Conservation (phyloP, 2,113 vertebrate genomes). For the Chionis minor region DNA sequence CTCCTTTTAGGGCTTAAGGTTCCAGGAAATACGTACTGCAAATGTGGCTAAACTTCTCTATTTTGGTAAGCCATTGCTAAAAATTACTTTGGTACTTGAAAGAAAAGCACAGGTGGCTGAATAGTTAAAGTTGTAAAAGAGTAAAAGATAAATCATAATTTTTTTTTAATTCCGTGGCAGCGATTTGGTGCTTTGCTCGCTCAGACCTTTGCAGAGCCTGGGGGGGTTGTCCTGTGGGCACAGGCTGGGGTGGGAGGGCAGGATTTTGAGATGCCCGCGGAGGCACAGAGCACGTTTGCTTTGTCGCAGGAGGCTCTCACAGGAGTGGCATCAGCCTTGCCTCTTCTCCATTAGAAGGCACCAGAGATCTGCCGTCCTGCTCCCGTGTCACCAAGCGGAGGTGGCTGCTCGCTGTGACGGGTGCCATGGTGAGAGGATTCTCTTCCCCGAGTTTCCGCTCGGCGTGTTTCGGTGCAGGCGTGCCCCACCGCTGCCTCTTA, state of each 20-base stretch:
- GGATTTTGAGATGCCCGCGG: accelerated
- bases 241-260: background rate
- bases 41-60: background rate
- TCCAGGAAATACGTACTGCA: background rate
- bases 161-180: background rate
- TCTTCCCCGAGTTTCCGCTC: background rate
- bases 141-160: background rate
- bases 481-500: background rate
- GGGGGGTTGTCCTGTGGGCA: too few relatives aligned
- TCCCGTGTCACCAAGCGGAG: background rate
- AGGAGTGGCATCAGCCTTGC: background rate
- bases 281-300: accelerated
- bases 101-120: background rate
- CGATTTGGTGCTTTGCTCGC: background rate
- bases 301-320: background rate
- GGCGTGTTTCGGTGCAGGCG: background rate
- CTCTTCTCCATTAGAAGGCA: slow-evolving; percentile 25
- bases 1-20: background rate
- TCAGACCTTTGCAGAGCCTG: background rate
- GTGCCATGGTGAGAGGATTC: too few relatives aligned
- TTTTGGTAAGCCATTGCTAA: background rate
- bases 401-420: accelerated
- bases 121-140: background rate
- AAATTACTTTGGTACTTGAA: background rate
- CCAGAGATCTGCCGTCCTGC: background rate